Percentiles rank a stretch among this genome's conserved stretches.
These are phyloP conservation scores for Micromys minutus DNA, from an alignment of 2,113 vertebrate genomes.

Conservation along the genomic window DNA sequence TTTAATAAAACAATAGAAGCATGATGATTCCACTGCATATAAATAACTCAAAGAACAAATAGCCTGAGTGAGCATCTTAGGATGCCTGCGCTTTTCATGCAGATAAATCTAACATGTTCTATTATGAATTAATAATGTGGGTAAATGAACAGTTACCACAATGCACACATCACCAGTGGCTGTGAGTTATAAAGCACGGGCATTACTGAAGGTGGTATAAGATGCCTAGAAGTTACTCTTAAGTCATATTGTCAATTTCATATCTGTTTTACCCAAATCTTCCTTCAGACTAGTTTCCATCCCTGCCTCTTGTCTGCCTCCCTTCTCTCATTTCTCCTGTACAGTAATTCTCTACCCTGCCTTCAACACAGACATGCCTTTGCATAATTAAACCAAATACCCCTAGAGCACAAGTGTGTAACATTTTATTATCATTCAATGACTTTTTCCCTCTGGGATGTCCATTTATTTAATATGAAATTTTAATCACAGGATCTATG, in stretches of 20 bases:
- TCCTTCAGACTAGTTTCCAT: not conserved
- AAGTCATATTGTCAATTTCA: not conserved
- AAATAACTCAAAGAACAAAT: not conserved
- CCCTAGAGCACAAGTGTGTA: not conserved
- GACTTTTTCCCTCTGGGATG: not conserved
- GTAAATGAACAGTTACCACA: not conserved
- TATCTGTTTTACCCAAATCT: not conserved
- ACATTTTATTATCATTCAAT: not conserved
- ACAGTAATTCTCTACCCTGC: not conserved
- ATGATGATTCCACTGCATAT: not conserved
- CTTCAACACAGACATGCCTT: not conserved
- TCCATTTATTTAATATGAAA: slow-evolving; percentile 19
- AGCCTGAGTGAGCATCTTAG: not conserved
- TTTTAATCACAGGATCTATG: not conserved
- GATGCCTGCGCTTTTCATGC: not conserved
- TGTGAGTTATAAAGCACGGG: not conserved
- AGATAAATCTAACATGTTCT: not conserved
- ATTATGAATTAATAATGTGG: not conserved
- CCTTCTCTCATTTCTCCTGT: not conserved
- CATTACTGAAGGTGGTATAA: not conserved
- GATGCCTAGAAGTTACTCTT: not conserved
- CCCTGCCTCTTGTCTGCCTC: not conserved
- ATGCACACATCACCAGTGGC: not conserved
- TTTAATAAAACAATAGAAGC: not conserved
- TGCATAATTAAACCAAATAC: not conserved